Conservation (phyloP, 2,797 vertebrate species). For the Dallia pectoralis region DNA sequence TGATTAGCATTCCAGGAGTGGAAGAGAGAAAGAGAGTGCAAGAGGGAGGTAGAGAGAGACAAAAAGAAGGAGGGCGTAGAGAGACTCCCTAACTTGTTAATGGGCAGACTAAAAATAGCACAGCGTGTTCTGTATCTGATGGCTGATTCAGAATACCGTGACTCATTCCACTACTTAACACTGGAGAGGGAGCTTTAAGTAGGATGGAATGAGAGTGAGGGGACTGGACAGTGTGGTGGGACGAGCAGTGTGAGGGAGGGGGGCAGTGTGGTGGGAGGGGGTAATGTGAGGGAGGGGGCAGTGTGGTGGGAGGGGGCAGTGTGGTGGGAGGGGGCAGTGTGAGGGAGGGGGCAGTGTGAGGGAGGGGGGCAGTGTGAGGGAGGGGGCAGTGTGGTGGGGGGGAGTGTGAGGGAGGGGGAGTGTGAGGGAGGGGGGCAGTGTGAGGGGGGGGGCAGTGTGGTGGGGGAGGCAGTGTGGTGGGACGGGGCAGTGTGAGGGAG, state of each 20-base stretch:
- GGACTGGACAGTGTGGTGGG: background rate
- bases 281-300: too few species aligned
- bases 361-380: background rate
- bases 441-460: too few species aligned
- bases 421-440: too few species aligned
- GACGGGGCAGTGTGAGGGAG: background rate
- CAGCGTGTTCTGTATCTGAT: slow-evolving; percentile 69
- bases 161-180: slow-evolving; percentile 71
- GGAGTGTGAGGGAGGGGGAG: too few species aligned
- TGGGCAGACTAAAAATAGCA: slow-evolving; percentile 76
- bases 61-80: slow-evolving; percentile 43
- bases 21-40: slow-evolving; percentile 8
- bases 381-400: background rate
- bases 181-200: slow-evolving; percentile 34
- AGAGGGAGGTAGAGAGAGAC: background rate
- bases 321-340: slow-evolving; percentile 8
- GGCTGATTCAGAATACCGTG: slow-evolving; percentile 76
- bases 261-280: background rate
- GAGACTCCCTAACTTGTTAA: slow-evolving; percentile 79
- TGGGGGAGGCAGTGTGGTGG: background rate
- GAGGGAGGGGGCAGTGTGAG: slow-evolving; percentile 5
- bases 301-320: too few species aligned
- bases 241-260: background rate
- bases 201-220: background rate
- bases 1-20: slow-evolving; percentile 70